A percentile compares a stretch with the other conserved stretches of the same genome.
Evolutionary conservation across 2,797 vertebrate genomes (phyloP).

Genomic region (Periophthalmus magnuspinnatus): DNA sequence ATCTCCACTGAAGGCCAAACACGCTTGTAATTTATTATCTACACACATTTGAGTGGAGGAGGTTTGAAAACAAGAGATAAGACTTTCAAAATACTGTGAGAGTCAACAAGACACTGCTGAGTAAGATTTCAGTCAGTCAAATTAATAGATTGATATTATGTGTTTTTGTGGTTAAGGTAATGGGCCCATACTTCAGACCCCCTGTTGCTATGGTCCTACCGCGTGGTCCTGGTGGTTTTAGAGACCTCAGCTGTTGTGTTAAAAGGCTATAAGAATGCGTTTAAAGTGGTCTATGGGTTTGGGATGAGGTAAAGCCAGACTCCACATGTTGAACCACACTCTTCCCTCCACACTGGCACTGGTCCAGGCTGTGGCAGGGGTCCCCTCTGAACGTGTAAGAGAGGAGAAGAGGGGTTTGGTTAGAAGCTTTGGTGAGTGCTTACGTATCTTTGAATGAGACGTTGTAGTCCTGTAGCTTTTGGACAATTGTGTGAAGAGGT

Average conservation of each 20-base stretch:
- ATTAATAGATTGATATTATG: constrained; percentile 48
- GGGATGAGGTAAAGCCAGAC: constrained; percentile 57
- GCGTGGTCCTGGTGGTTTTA: constrained; percentile 33
- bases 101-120: constrained; percentile 16
- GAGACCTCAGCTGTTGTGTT: constrained; percentile 74
- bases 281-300: constrained; percentile 74
- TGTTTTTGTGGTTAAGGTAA: constrained; percentile 63
- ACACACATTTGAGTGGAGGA: constrained; percentile 5
- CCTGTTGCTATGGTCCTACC: constrained; percentile 35
- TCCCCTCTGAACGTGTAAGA: constrained; percentile 62
- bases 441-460: not conserved
- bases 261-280: constrained; percentile 74
- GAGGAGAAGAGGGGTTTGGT: constrained; percentile 44
- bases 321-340: constrained; percentile 49
- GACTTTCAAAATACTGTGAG: constrained; percentile 16
- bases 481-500: no score
- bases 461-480: no score
- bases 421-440: constrained; percentile 55
- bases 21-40: constrained; percentile 1
- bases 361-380: constrained; percentile 64
- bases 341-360: constrained; percentile 50
- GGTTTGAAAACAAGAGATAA: constrained; percentile 6
- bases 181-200: constrained; percentile 50
- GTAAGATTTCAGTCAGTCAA: constrained; percentile 20
- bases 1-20: constrained; percentile 5